Evolutionary conservation across 2,888 invertebrate species (phyloP).

Genomic region (Himalopsyche anomala): DNA sequence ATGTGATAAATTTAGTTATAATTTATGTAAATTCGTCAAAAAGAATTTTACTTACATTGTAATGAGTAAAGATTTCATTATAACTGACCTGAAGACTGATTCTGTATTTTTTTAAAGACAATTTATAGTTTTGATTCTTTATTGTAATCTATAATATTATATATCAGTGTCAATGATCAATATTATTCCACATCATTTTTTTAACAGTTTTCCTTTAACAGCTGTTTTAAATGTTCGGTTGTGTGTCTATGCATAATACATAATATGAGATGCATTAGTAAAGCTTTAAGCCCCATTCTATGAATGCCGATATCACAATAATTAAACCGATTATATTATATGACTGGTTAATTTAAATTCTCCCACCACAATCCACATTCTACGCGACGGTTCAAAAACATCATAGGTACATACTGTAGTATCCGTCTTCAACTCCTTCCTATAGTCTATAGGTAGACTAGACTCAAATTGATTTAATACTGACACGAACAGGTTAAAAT

Average conservation of each 20-base stretch:
- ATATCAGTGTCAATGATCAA: too few relatives aligned
- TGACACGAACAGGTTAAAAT: conserved; percentile 51
- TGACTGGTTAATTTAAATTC: conserved; percentile 35
- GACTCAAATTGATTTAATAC: conserved; percentile 50
- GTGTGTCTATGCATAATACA: not conserved
- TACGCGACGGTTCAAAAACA: not conserved
- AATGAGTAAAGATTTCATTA: too few relatives aligned
- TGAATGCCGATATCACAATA: not conserved
- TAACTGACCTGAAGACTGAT: too few relatives aligned
- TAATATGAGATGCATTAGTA: not conserved
- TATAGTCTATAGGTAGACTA: conserved; percentile 48
- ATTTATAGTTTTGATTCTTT: too few relatives aligned
- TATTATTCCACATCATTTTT: too few relatives aligned
- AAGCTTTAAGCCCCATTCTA: not conserved
- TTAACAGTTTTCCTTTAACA: too few relatives aligned
- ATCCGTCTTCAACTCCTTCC: conserved; percentile 17
- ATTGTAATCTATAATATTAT: too few relatives aligned
- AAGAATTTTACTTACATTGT: too few relatives aligned
- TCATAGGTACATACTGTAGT: not conserved
- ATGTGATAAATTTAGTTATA: too few relatives aligned
- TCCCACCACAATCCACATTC: not conserved
- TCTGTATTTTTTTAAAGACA: too few relatives aligned
- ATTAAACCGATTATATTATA: conserved; percentile 32
- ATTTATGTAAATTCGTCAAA: too few relatives aligned
- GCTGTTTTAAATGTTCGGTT: too few relatives aligned